A percentile compares a stretch with the other conserved stretches of the same genome.
These are phyloP conservation scores for Buphagus erythrorhynchus DNA, from an alignment of 2,797 vertebrate species.

Conservation along the genomic window DNA sequence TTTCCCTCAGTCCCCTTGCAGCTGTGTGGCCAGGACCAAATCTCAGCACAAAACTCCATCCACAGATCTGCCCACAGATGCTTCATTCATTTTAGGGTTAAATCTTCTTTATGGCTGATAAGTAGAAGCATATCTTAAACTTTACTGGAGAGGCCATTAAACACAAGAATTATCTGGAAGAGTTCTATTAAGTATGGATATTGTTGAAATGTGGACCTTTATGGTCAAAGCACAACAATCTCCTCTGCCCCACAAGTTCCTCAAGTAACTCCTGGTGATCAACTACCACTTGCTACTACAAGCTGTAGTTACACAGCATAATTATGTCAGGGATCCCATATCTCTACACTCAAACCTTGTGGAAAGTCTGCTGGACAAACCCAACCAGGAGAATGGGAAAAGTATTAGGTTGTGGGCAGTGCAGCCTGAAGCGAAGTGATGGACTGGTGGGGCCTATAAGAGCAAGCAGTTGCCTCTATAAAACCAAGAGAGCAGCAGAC, in stretches of 20 bases:
- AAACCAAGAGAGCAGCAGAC: slow-evolving; percentile 23
- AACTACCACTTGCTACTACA: neutral
- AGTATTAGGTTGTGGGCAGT: neutral
- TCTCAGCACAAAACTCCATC: neutral
- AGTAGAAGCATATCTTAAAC: neutral
- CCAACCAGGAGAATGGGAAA: neutral
- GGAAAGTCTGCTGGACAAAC: neutral
- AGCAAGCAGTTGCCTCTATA: neutral
- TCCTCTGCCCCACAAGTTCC: neutral
- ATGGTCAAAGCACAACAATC: neutral
- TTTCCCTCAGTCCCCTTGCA: neutral
- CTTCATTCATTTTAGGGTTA: neutral
- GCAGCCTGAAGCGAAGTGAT: neutral
- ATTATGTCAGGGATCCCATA: fast-evolving
- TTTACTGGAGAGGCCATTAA: neutral
- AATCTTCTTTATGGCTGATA: neutral
- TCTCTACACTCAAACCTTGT: neutral
- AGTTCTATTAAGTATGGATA: neutral
- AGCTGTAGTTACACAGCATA: neutral
- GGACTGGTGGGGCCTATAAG: fast-evolving
- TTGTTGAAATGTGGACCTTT: neutral
- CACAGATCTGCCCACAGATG: fast-evolving
- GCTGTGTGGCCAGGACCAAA: neutral
- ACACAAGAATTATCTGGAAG: neutral
- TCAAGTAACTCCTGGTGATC: neutral